phyloP scores from a whole-genome alignment of 2,113 vertebrate genomes.

The Psettodes erumei region DNA sequence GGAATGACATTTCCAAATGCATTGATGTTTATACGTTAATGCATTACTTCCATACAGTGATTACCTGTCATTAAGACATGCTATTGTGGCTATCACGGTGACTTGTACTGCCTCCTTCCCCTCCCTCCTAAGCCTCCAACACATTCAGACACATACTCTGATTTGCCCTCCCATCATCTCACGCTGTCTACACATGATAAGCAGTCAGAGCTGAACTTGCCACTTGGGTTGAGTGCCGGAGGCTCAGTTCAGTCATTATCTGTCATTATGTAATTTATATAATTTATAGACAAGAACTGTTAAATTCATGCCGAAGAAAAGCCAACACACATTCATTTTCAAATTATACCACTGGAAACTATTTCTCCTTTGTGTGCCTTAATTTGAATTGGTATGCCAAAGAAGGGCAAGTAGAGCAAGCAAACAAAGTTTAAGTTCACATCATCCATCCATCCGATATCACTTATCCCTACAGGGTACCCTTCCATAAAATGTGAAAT shows the following conservation, averaged over 20 bases:
- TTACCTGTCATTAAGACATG: constrained; percentile 20
- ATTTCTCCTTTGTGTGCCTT: neutral
- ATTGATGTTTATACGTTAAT: too few relatives aligned
- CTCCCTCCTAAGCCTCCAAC: constrained; percentile 21
- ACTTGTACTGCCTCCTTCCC: constrained; percentile 13
- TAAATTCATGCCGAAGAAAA: neutral
- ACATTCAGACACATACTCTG: neutral
- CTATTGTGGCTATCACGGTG: neutral
- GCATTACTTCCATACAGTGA: neutral
- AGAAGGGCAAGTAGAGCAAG: neutral
- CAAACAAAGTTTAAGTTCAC: neutral
- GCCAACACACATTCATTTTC: neutral
- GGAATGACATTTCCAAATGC: neutral
- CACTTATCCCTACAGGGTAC: too few relatives aligned
- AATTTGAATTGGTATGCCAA: neutral
- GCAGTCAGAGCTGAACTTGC: constrained; percentile 1
- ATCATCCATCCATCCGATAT: too few relatives aligned
- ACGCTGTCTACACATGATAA: constrained; percentile 46
- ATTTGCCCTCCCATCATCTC: constrained; percentile 22
- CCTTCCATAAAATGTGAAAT: neutral
- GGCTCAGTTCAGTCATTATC: neutral
- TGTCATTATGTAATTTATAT: constrained; percentile 18
- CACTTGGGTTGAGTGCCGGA: neutral
- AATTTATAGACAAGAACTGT: neutral
- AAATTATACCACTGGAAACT: neutral